Evolutionary conservation across 1,140 invertebrate species (phyloP).

Genomic region (Archegozetes longisetosus): DNA sequence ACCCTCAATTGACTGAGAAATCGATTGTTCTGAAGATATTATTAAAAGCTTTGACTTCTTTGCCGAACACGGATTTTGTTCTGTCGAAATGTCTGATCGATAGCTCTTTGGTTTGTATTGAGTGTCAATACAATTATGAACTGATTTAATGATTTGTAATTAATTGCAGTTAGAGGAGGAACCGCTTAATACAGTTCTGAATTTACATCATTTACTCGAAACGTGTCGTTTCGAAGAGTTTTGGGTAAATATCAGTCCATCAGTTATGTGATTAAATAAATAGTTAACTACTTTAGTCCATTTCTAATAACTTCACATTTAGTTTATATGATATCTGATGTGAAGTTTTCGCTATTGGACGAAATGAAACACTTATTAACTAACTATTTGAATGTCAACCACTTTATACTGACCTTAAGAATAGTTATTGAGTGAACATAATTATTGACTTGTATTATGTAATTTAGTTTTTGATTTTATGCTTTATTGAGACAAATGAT

Average conservation of each 20-base stretch:
- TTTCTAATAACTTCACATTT: neutral
- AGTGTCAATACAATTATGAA: too few relatives aligned
- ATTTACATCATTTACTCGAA: slow-evolving; percentile 76
- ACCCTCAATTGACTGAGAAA: slow-evolving; percentile 67
- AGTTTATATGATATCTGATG: neutral
- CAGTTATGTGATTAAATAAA: too few relatives aligned
- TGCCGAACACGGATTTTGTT: slow-evolving; percentile 91
- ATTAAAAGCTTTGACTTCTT: slow-evolving; percentile 83
- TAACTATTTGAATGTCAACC: too few relatives aligned
- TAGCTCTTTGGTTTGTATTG: too few relatives aligned
- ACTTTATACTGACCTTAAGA: too few relatives aligned
- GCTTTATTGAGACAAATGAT: too few relatives aligned
- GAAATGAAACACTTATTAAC: slow-evolving; percentile 1
- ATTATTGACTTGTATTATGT: slow-evolving; percentile 14
- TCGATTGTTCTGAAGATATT: slow-evolving; percentile 69
- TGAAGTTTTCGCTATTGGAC: neutral
- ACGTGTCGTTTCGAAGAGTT: slow-evolving; percentile 82
- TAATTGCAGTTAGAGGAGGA: slow-evolving; percentile 8
- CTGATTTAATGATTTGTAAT: too few relatives aligned
- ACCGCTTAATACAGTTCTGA: slow-evolving; percentile 45
- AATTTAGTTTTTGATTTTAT: neutral
- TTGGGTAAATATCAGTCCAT: slow-evolving; percentile 41
- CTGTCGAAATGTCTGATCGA: slow-evolving; percentile 86
- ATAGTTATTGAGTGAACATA: too few relatives aligned
- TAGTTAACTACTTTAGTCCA: neutral